These are phyloP conservation scores for Nymphalis io DNA, from an alignment of 1,140 invertebrate genomes.

Conservation along the genomic window DNA sequence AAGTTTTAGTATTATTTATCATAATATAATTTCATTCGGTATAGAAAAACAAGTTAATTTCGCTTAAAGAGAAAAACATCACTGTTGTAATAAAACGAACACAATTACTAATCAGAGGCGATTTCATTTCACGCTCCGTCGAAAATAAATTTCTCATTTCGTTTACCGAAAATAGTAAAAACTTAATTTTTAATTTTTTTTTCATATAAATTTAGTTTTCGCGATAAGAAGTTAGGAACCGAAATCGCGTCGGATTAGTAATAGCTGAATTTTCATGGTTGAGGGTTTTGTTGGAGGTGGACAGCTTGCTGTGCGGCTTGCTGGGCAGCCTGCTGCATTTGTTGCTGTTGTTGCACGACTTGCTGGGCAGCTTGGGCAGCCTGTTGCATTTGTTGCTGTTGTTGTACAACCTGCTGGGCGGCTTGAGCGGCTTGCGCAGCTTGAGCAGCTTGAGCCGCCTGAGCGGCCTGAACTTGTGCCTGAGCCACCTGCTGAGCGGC, in stretches of 20 bases:
- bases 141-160: slow-evolving; percentile 44
- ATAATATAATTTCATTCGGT: slow-evolving; percentile 13
- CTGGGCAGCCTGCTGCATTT: slow-evolving; percentile 54
- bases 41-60: slow-evolving; percentile 4
- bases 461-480: slow-evolving; percentile 52
- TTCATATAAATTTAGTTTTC: slow-evolving; percentile 35
- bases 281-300: slow-evolving; percentile 76
- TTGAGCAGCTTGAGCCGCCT: slow-evolving; percentile 57
- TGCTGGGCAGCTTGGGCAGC: slow-evolving; percentile 55
- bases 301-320: slow-evolving; percentile 77
- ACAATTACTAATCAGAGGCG: slow-evolving; percentile 74
- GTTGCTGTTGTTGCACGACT: slow-evolving; percentile 61
- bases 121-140: slow-evolving; percentile 61
- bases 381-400: slow-evolving; percentile 54
- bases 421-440: slow-evolving; percentile 45
- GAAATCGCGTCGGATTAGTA: slow-evolving; percentile 81
- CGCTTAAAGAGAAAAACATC: slow-evolving; percentile 30
- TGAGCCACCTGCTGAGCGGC: slow-evolving; percentile 59
- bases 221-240: slow-evolving; percentile 14
- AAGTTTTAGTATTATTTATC: slow-evolving; percentile 51
- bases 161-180: slow-evolving; percentile 45
- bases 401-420: slow-evolving; percentile 60
- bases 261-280: slow-evolving; percentile 81
- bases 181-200: slow-evolving; percentile 25
- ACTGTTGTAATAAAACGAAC: slow-evolving; percentile 46